Evolutionary conservation across 2,113 vertebrate genomes (phyloP), one percentile per base, ranked within the genome.

Genomic region (Todiramphus chloris): DNA sequence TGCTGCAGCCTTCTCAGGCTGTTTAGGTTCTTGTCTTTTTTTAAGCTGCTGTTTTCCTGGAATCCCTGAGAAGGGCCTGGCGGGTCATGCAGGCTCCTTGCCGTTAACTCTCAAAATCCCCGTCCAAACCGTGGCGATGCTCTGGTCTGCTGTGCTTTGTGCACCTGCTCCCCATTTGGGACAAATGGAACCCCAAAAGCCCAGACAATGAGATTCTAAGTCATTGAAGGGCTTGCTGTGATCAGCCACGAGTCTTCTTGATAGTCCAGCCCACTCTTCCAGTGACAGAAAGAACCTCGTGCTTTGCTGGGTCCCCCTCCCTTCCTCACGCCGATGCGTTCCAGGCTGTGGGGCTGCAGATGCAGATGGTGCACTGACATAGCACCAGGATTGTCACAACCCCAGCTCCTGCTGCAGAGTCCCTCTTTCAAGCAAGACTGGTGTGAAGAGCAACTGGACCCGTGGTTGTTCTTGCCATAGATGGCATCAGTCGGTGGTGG

Each of bases 31-130:
- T 76, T 39, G 66, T 23, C 8, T 24, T 90, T 89, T 89, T 93
- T 91, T 90, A 63, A 12, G 6, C 44, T 58, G n/a, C 76, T 28
- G 9, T 84, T 89, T 95, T 97, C 89, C 91, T 94, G 79, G 91
- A 96, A 96, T 94, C 80, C 76, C 76, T 70, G 76, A 75, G 77
- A 95, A 90, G 21, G 8, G 39, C 83, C 87, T 78, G 66, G 37
- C 4, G 8, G 78, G 87, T 94, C 11, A 2, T 46, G 43, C 46
- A 69, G 82, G 37, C 68, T 70, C 64, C 8, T 73, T 80, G 74
- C 53, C 82, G 31, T 92, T 96, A 84, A 94, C 92, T 73, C 93
- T 82, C 51, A 72, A 37, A 60, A n/a, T 55, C 81, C 64, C 44
- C 2, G 1, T n/a, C 66, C n/a, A 12, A 25, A 37, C 41, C 1